Conservation (phyloP, 2,113 vertebrate species). For the Crocuta crocuta region DNA sequence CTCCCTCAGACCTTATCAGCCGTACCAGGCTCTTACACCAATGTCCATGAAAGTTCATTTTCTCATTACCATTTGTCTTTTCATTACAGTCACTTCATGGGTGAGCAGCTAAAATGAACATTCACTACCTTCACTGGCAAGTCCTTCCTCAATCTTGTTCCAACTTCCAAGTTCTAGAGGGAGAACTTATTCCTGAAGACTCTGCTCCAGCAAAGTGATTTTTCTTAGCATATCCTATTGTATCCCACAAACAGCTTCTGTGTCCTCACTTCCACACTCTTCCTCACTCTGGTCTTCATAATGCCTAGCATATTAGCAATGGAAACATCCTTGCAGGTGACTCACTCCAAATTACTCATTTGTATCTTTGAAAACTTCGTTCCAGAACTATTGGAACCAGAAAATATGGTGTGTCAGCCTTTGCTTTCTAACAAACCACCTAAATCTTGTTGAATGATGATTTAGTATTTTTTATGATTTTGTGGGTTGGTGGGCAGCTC, state of each 20-base stretch:
- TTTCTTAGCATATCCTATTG: background rate
- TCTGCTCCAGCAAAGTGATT: background rate
- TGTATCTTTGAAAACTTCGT: conserved; percentile 1
- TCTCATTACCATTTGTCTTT: background rate
- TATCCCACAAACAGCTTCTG: background rate
- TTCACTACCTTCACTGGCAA: background rate
- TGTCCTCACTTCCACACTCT: background rate
- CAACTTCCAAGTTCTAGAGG: conserved; percentile 32
- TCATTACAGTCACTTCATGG: background rate
- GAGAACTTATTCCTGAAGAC: background rate
- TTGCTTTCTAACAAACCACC: background rate
- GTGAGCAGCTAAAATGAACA: background rate
- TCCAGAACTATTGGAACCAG: background rate
- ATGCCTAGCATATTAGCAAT: background rate
- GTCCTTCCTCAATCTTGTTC: background rate
- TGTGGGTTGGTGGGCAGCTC: background rate
- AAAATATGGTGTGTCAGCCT: background rate
- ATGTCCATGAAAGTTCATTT: background rate
- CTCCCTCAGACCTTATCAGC: background rate
- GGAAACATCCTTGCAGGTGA: background rate
- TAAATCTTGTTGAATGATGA: background rate
- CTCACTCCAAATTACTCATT: background rate
- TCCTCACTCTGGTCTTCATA: background rate
- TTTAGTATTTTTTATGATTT: background rate
- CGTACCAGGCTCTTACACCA: background rate